phyloP scores from a whole-genome alignment of 2,888 invertebrate species.

The Dastarcus helophoroides region DNA sequence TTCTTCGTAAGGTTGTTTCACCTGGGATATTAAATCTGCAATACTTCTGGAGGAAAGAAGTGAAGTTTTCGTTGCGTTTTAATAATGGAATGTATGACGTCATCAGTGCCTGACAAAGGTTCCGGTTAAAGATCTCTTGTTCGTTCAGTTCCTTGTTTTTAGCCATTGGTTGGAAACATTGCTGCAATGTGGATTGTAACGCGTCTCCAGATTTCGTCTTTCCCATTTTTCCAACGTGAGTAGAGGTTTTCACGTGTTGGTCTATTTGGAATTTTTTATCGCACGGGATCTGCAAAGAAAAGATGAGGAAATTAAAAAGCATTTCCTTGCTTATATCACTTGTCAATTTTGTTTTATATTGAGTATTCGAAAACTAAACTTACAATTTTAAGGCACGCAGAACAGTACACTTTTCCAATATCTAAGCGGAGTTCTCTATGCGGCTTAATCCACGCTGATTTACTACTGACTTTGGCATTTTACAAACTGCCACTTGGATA shows the following conservation, averaged over 20 bases:
- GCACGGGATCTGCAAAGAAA: background rate
- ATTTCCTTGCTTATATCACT: background rate
- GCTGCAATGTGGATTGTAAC: background rate
- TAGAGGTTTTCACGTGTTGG: background rate
- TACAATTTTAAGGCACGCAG: background rate
- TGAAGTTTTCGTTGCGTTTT: background rate
- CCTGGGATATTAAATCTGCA: background rate
- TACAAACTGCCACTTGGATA: too few species aligned
- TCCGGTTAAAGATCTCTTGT: background rate
- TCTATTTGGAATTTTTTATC: background rate
- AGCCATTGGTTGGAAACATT: background rate
- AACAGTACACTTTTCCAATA: background rate
- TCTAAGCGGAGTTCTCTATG: too few species aligned
- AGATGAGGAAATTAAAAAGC: background rate
- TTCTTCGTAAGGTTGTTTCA: background rate
- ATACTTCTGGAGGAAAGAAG: background rate
- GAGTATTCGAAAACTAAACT: background rate
- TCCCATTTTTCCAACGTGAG: background rate
- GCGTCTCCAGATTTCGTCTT: background rate
- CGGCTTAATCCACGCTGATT: too few species aligned
- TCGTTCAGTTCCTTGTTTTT: background rate
- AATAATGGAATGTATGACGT: background rate
- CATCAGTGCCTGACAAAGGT: background rate
- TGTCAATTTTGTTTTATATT: background rate
- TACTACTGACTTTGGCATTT: too few species aligned